phyloP scores from a whole-genome alignment of 30 jellyfish, hydroid and myxozoan species.

The Hydractinia symbiolongicarpus region DNA sequence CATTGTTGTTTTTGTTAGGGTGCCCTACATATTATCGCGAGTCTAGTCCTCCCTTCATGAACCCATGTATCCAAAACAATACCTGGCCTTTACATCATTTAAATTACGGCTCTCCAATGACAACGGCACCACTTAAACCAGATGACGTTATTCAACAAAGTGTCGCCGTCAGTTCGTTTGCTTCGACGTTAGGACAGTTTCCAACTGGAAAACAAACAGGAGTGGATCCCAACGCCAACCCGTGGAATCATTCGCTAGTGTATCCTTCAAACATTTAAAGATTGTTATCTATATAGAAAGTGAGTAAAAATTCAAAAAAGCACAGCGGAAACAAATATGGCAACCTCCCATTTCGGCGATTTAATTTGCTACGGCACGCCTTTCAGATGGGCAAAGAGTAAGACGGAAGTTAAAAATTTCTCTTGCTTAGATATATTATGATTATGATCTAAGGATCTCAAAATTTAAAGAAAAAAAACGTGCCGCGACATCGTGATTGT shows the following conservation, averaged over 20 bases:
- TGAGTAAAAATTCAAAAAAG: too few species aligned
- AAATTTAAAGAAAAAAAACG: too few species aligned
- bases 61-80: constrained; percentile 72
- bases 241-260: constrained; percentile 79
- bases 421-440: too few species aligned
- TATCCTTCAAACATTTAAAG: constrained; percentile 51
- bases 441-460: too few species aligned
- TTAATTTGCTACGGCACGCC: too few species aligned
- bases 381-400: too few species aligned
- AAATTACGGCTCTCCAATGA: constrained; percentile 65
- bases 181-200: constrained; percentile 77
- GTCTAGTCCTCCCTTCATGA: constrained; percentile 59
- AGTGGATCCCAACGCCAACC: constrained; percentile 59
- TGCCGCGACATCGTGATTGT: too few species aligned
- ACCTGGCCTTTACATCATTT: constrained; percentile 96
- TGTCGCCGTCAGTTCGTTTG: constrained; percentile 42
- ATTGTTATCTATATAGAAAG: background rate
- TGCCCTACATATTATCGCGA: constrained; percentile 82
- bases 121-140: constrained; percentile 60
- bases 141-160: constrained; percentile 69
- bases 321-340: too few species aligned
- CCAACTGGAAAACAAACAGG: constrained; percentile 49
- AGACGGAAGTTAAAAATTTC: too few species aligned
- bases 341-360: too few species aligned
- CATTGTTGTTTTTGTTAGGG: constrained; percentile 28